Evolutionary conservation across 2,797 vertebrate genomes (phyloP), one percentile per base, ranked within the genome.

Genomic region (Caiman crocodilus): DNA sequence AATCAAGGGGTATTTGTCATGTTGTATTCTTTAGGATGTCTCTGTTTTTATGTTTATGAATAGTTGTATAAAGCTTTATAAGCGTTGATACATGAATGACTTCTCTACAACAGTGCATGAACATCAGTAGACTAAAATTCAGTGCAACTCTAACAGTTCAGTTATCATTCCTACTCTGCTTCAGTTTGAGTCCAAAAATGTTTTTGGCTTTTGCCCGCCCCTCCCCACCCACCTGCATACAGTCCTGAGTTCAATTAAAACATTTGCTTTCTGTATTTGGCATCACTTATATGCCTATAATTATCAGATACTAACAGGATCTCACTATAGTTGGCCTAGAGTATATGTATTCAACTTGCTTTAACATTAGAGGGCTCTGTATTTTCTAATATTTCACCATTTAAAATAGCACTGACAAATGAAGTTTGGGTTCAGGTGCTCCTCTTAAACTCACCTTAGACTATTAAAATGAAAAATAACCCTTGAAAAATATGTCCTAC

Each of bases 21-120:
- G 20, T 42, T 2, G 4, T 5, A 1, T 25, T 26, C n/a, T 1
- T 26, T 30, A 1, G 0, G 42, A 0, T 0, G 26, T 17, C 69
- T 71, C 13, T 15, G 42, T 14, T n/a, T 64, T 42, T 28, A 3
- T 67, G 8, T 14, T 11, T 7, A 4, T 2, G 2, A 3, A 1
- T 5, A 50, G 42, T 7, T 76, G 30, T 21, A 14, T 18, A 42
- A 50, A 25, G 11, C 25, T 88, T 50, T 6, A 3, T 28, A 26
- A 0, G 18, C 23, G 50, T 1, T 23, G 56, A n/a, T 56, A 3
- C 1, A 7, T 32, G 14, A 18, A 0, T 75, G 77, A 69, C n/a
- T 13, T 30, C 42, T 75, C 30, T 76, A 18, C 61, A 60, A 4
- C 57, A 21, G 74, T 20, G 2, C 1, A 12, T 42, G 26, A 20